Conservation (phyloP, 1,140 invertebrate species). For the Calephelis virginiensis region DNA sequence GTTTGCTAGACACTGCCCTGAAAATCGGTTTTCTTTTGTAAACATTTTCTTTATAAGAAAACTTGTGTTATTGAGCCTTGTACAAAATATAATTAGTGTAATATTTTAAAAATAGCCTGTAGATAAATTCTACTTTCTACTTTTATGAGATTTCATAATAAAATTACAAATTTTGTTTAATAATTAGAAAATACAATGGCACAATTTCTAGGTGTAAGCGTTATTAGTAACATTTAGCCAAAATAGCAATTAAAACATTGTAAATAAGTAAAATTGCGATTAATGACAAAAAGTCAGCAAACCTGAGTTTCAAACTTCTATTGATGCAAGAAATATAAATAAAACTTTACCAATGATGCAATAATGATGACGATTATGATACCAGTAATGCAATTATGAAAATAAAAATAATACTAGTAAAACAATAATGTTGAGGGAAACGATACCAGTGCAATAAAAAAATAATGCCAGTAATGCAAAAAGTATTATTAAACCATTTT, state of each 20-base stretch:
- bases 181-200: conserved; percentile 54
- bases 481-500: neutral
- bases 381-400: too few species aligned
- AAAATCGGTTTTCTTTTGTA: neutral
- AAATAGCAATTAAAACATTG: conserved; percentile 72
- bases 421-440: too few species aligned
- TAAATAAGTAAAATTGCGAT: conserved; percentile 69
- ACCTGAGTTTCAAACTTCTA: neutral
- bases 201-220: conserved; percentile 68
- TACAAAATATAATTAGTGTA: conserved; percentile 65
- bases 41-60: neutral
- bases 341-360: too few species aligned
- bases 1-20: neutral
- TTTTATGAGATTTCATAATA: conserved; percentile 15
- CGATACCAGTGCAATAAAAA: too few species aligned
- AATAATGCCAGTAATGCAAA: neutral
- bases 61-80: conserved; percentile 53
- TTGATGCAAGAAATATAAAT: too few species aligned
- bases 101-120: conserved; percentile 51
- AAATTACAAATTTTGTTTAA: conserved; percentile 30
- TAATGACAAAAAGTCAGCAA: conserved; percentile 33
- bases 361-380: too few species aligned
- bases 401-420: too few species aligned
- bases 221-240: conserved; percentile 75
- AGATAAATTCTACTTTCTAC: conserved; percentile 41